Conservation (phyloP, 2,797 vertebrate genomes). For the Poecilia gillii region DNA sequence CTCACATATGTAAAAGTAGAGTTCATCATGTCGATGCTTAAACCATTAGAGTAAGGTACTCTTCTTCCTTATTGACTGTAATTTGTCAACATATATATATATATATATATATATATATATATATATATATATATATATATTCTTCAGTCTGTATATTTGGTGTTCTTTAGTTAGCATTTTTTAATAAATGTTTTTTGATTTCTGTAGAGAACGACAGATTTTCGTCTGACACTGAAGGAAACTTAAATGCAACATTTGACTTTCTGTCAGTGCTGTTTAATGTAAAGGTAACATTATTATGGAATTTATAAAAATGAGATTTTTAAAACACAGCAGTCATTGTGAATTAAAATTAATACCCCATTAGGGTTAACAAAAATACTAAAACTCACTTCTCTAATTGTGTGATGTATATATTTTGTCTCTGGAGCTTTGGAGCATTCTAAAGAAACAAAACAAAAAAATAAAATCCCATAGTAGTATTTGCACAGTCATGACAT, state of each 20-base stretch:
- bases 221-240: background rate
- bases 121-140: too few species aligned
- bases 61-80: background rate
- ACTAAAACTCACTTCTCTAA: background rate
- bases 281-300: background rate
- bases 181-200: background rate
- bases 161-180: background rate
- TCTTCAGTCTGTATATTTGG: conserved; percentile 18
- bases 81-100: background rate
- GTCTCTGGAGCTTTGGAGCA: background rate
- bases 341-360: background rate
- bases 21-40: background rate
- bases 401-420: background rate
- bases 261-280: background rate
- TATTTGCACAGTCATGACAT: conserved; percentile 23
- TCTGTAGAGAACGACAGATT: background rate
- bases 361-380: background rate
- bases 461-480: conserved; percentile 1
- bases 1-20: background rate
- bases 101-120: background rate
- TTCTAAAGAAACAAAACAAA: background rate
- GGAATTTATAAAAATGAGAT: background rate
- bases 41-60: background rate
- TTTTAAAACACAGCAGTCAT: background rate
- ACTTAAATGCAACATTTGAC: background rate